A percentile compares a stretch with the other conserved stretches of the same genome.
Conservation (phyloP, 2,113 vertebrate species). For the Pao palembangensis region DNA sequence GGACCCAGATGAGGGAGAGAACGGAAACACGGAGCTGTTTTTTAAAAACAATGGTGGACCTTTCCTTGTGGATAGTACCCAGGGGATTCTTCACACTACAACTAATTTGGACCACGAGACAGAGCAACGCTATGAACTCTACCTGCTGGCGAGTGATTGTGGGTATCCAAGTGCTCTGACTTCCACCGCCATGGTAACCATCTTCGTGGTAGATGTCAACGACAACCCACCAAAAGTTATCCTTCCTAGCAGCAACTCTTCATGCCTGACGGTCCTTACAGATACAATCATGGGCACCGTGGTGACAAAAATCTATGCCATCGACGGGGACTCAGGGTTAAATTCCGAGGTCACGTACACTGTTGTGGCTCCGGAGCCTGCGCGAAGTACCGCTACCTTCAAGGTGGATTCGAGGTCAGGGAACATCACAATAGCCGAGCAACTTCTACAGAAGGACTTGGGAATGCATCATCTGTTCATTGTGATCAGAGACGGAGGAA, state of each 20-base stretch:
- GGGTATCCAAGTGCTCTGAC: constrained; percentile 59
- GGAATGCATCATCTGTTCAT: constrained; percentile 75
- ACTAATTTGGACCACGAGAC: constrained; percentile 67
- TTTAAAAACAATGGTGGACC: constrained; percentile 58
- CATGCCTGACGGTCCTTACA: constrained; percentile 68
- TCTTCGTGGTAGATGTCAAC: constrained; percentile 77
- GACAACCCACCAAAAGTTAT: constrained; percentile 77
- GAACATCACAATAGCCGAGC: constrained; percentile 67
- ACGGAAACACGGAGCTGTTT: constrained; percentile 61
- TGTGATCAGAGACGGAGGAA: constrained; percentile 69
- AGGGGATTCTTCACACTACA: constrained; percentile 62
- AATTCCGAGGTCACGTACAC: constrained; percentile 76
- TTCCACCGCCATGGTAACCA: constrained; percentile 64
- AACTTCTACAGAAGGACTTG: constrained; percentile 59
- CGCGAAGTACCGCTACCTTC: constrained; percentile 59
- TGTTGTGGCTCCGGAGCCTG: constrained; percentile 35
- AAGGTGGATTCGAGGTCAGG: constrained; percentile 66
- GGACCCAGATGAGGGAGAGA: constrained; percentile 70
- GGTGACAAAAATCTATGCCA: constrained; percentile 71
- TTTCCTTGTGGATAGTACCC: constrained; percentile 67
- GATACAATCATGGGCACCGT: constrained; percentile 55
- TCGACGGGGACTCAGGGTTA: constrained; percentile 69
- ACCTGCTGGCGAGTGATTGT: constrained; percentile 63
- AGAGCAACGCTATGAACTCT: constrained; percentile 66
- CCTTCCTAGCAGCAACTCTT: constrained; percentile 72